phyloP scores from a whole-genome alignment of 2,797 vertebrate species.

The Australoheros facetus region DNA sequence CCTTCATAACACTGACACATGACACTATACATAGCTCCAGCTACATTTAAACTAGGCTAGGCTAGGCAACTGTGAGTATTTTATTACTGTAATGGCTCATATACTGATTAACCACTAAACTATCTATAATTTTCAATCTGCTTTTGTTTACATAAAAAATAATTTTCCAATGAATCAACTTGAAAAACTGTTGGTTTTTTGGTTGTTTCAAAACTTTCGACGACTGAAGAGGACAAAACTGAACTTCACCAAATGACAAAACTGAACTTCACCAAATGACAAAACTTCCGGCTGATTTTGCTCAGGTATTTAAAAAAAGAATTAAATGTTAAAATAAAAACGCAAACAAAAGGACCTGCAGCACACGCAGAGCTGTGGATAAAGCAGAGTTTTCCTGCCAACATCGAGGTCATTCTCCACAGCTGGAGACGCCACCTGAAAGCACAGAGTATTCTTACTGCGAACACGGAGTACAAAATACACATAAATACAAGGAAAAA shows the following conservation, averaged over 20 bases:
- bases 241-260: neutral
- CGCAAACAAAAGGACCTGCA: neutral
- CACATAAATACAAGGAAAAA: neutral
- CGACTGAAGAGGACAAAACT: neutral
- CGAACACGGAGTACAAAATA: rapidly evolving
- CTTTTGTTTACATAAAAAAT: neutral
- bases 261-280: neutral
- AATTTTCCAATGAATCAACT: neutral
- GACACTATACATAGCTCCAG: neutral
- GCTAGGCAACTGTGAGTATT: neutral
- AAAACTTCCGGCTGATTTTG: too few species aligned
- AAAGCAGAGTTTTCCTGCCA: neutral
- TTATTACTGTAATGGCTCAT: neutral
- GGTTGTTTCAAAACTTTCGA: too few species aligned
- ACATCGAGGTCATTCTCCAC: neutral
- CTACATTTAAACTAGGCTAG: neutral
- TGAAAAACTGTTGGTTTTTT: too few species aligned
- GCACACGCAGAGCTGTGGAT: neutral
- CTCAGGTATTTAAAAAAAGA: too few species aligned
- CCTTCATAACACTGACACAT: neutral
- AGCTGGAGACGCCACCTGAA: neutral
- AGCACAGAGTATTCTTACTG: neutral
- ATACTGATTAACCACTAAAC: neutral
- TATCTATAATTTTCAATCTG: neutral
- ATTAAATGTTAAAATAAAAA: too few species aligned